These are phyloP conservation scores for Apamea epomidion DNA, from an alignment of 2,888 invertebrate genomes.

Conservation along the genomic window DNA sequence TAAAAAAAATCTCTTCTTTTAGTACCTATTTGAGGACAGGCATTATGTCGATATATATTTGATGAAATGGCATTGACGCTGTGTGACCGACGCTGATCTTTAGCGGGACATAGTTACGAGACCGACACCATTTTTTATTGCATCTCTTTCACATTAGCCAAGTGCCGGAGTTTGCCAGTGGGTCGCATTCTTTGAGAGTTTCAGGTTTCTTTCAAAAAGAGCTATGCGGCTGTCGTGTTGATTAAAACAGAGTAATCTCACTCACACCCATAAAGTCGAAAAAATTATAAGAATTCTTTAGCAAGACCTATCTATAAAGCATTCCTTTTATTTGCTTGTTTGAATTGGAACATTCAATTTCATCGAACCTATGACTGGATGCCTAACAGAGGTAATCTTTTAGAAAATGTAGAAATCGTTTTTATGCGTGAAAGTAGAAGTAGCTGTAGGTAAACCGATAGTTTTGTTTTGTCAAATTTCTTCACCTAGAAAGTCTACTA, in stretches of 20 bases:
- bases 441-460: background rate
- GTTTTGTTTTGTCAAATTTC: conserved; percentile 11
- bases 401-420: background rate
- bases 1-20: conserved; percentile 55
- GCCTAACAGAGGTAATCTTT: conserved; percentile 18
- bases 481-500: conserved; percentile 3
- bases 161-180: background rate
- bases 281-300: background rate
- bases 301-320: background rate
- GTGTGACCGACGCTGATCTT: conserved; percentile 10
- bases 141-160: background rate
- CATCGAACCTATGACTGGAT: background rate
- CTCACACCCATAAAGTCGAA: background rate
- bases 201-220: conserved; percentile 4
- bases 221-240: conserved; percentile 5
- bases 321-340: background rate
- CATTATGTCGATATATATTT: no score
- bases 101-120: conserved; percentile 2
- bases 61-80: background rate
- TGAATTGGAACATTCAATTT: conserved; percentile 17
- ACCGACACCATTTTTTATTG: conserved; percentile 1
- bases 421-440: background rate
- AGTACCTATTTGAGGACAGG: no score
- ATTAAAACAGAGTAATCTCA: conserved; percentile 9
- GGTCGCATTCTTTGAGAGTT: conserved; percentile 24